Conservation (phyloP, 2,113 vertebrate genomes). For the Equus przewalskii region DNA sequence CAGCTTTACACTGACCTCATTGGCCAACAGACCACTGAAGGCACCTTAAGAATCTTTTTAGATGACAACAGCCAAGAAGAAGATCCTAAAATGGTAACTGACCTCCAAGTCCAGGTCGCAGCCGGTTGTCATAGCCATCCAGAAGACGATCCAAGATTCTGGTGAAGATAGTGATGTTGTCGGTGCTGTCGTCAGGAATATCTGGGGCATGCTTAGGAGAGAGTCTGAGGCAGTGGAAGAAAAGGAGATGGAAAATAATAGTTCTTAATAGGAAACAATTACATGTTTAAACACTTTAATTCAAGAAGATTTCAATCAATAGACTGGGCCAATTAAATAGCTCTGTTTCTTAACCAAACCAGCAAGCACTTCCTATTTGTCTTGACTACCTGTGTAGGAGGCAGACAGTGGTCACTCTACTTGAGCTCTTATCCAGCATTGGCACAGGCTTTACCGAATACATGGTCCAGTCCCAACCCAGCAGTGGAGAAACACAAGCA, state of each 20-base stretch:
- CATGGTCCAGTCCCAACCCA: not conserved
- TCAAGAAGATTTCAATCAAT: not conserved
- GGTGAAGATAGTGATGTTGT: constrained; percentile 99
- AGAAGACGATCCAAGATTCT: constrained; percentile 97
- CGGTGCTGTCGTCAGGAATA: constrained; percentile 94
- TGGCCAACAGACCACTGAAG: not conserved
- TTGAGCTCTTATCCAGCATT: not conserved
- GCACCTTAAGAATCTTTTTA: not conserved
- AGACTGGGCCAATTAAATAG: not conserved
- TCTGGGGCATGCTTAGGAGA: constrained; percentile 91
- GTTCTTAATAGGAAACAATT: constrained; percentile 37
- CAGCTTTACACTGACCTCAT: not conserved
- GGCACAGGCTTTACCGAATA: not conserved
- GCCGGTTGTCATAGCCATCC: constrained; percentile 98
- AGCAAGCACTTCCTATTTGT: not conserved
- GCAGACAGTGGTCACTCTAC: not conserved
- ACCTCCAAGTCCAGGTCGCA: constrained; percentile 95
- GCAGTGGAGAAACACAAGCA: constrained; percentile 28
- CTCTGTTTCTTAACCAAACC: not conserved
- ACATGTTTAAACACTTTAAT: constrained; percentile 21
- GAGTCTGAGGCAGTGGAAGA: constrained; percentile 77
- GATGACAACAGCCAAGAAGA: not conserved
- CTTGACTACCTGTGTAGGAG: not conserved
- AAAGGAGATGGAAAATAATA: not conserved
- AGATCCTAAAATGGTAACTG: constrained; percentile 58